A percentile compares a stretch with the other conserved stretches of the same genome.
phyloP scores from a whole-genome alignment of 2,888 invertebrate genomes.

The Drosophila yooni region DNA sequence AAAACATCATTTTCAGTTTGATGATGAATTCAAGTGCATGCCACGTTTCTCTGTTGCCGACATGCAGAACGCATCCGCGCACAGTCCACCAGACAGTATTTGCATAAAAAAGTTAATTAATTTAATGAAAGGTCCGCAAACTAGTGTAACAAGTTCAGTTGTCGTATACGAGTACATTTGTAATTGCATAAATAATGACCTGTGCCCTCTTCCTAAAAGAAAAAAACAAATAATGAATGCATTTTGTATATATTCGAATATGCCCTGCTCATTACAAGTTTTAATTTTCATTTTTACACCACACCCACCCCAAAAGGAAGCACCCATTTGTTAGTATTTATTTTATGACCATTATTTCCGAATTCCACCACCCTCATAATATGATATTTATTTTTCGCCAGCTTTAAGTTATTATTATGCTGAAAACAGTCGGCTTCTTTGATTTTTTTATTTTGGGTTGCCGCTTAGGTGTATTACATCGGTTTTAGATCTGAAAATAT shows the following conservation, averaged over 20 bases:
- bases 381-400: background rate
- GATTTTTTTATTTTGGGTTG: slow-evolving; percentile 5
- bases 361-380: background rate
- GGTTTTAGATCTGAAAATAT: slow-evolving; percentile 10
- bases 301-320: background rate
- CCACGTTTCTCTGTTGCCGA: slow-evolving; percentile 29
- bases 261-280: background rate
- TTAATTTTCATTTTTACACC: background rate
- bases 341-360: background rate
- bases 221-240: background rate
- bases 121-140: slow-evolving; percentile 64
- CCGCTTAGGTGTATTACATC: slow-evolving; percentile 8
- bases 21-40: slow-evolving; percentile 69
- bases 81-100: slow-evolving; percentile 59
- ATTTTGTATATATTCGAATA: background rate
- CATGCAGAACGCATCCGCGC: slow-evolving; percentile 40
- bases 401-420: background rate
- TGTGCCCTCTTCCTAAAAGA: background rate
- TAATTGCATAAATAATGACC: slow-evolving; percentile 31
- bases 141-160: slow-evolving; percentile 38
- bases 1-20: slow-evolving; percentile 83
- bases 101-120: slow-evolving; percentile 73
- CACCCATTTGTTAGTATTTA: background rate
- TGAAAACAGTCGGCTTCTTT: slow-evolving; percentile 6
- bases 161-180: slow-evolving; percentile 31